These are phyloP conservation scores for Climacteris rufus DNA, from an alignment of 2,113 vertebrate genomes.

Conservation along the genomic window DNA sequence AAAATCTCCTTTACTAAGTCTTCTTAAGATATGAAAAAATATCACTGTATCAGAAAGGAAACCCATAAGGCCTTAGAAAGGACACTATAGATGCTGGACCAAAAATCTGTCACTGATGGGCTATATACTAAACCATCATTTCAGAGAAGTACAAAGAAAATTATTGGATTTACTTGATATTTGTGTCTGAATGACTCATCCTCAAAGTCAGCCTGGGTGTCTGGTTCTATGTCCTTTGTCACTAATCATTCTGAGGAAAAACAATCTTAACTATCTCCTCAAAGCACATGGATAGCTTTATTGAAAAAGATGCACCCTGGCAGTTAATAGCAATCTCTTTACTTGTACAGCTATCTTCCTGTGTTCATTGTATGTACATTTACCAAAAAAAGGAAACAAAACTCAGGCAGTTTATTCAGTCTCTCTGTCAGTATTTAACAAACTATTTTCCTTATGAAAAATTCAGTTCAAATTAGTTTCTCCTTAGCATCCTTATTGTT, in stretches of 20 bases:
- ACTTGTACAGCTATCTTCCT: neutral
- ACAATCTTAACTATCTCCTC: neutral
- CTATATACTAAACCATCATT: neutral
- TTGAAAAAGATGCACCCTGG: neutral
- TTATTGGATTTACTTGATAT: neutral
- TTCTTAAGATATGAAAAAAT: neutral
- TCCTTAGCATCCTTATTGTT: neutral
- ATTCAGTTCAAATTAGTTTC: neutral
- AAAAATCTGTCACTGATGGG: neutral
- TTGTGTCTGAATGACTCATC: neutral
- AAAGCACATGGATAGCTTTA: neutral
- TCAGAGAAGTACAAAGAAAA: neutral
- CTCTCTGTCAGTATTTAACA: neutral
- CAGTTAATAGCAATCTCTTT: neutral
- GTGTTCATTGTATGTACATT: neutral
- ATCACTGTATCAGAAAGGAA: neutral
- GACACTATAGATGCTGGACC: neutral
- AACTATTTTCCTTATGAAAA: neutral
- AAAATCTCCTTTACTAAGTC: neutral
- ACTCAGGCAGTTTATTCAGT: neutral
- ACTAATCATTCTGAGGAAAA: slow-evolving; percentile 6
- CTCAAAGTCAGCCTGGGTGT: neutral
- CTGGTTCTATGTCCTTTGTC: neutral
- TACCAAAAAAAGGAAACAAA: neutral
- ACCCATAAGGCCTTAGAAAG: neutral